Percentiles rank a stretch among this genome's conserved stretches.
Evolutionary conservation across 2,113 vertebrate genomes (phyloP).

Genomic region (Sardina pilchardus): DNA sequence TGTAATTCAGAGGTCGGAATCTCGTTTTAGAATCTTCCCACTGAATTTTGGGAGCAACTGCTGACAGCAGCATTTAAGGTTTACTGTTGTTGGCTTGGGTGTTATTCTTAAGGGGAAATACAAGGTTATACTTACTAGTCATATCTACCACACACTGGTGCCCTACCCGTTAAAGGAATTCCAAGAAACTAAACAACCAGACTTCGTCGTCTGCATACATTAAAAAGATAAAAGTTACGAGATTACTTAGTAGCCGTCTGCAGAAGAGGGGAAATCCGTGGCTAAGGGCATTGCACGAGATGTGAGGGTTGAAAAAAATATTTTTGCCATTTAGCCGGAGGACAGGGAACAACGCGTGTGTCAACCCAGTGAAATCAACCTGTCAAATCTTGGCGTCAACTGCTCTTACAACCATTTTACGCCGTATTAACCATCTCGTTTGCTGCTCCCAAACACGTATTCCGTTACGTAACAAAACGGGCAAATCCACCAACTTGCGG

Average conservation of each 20-base stretch:
- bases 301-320: neutral
- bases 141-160: neutral
- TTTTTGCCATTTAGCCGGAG: neutral
- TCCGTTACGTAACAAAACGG: neutral
- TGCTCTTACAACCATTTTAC: neutral
- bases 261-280: neutral
- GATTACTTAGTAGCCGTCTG: neutral
- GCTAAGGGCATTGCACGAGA: neutral
- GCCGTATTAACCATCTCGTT: neutral
- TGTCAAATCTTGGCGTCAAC: neutral
- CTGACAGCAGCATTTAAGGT: constrained; percentile 5
- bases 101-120: neutral
- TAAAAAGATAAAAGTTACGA: neutral
- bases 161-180: neutral
- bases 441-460: neutral
- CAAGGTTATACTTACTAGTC: neutral
- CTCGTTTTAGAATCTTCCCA: constrained; percentile 4
- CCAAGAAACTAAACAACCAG: neutral
- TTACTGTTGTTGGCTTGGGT: neutral
- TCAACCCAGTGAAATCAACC: neutral
- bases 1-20: constrained; percentile 10
- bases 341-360: neutral
- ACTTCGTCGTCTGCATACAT: neutral
- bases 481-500: neutral
- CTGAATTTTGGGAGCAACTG: neutral